Conservation (phyloP, 2,888 invertebrate genomes). For the Leptura quadrifasciata region DNA sequence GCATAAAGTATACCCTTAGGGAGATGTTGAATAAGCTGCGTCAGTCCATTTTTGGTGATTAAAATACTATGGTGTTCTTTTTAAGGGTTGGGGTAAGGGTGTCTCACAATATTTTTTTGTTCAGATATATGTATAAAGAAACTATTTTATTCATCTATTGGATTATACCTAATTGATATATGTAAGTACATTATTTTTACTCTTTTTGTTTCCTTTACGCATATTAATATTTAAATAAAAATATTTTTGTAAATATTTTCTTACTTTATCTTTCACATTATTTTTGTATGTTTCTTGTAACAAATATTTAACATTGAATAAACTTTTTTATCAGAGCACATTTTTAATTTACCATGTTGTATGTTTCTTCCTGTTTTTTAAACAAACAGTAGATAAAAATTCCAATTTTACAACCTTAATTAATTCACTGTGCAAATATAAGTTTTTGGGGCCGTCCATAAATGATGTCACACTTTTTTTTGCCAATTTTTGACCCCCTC, state of each 20-base stretch:
- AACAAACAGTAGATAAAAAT: background rate
- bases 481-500: no score
- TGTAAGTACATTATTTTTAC: background rate
- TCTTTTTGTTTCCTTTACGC: background rate
- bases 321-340: conserved; percentile 19
- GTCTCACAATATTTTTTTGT: no score
- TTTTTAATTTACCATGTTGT: background rate
- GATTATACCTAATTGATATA: background rate
- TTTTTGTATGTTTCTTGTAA: conserved; percentile 33
- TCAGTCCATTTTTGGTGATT: no score
- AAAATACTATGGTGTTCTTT: no score
- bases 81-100: no score
- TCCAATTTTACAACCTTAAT: background rate
- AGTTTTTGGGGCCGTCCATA: background rate
- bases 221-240: background rate
- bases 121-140: background rate
- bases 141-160: conserved; percentile 19
- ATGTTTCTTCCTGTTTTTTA: background rate
- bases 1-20: no score
- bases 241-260: conserved; percentile 33
- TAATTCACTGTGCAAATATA: background rate
- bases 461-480: no score
- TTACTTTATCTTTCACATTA: conserved; percentile 14
- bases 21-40: no score
- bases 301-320: conserved; percentile 27